phyloP scores from a whole-genome alignment of 1,140 invertebrate species.

The Drosophila nikananu region DNA sequence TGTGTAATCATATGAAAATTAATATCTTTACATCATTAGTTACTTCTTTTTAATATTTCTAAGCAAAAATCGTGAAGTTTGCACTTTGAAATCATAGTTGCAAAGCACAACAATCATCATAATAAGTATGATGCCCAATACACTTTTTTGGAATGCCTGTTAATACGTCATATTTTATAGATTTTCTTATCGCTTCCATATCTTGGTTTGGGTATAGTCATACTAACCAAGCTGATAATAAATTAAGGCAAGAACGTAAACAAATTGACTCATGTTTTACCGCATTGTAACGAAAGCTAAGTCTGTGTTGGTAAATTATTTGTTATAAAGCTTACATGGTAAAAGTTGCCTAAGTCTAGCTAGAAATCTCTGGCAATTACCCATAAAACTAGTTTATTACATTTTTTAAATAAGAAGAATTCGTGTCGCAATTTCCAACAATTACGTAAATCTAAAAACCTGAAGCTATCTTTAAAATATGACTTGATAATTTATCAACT shows the following conservation, averaged over 20 bases:
- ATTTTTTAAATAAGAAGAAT: no score
- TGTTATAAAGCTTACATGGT: not conserved
- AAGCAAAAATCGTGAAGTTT: not conserved
- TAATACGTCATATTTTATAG: constrained; percentile 2
- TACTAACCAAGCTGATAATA: not conserved
- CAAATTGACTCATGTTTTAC: constrained; percentile 5
- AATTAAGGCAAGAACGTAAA: not conserved
- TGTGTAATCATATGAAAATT: not conserved
- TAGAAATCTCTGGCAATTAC: not conserved
- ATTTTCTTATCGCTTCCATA: constrained; percentile 1
- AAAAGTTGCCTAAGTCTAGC: not conserved
- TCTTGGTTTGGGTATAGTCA: not conserved
- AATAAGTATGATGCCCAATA: not conserved
- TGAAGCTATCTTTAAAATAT: no score
- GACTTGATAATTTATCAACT: not conserved
- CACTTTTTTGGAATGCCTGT: no score
- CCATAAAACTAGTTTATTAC: no score
- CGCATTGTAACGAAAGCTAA: constrained; percentile 12
- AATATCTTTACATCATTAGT: no score
- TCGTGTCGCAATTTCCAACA: not conserved
- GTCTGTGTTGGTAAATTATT: not conserved
- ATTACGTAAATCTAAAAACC: not conserved
- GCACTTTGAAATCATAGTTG: no score
- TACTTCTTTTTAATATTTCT: no score
- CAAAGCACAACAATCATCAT: not conserved